Evolutionary conservation across 2,888 invertebrate species (phyloP).

Genomic region (Nomada hirtipes): DNA sequence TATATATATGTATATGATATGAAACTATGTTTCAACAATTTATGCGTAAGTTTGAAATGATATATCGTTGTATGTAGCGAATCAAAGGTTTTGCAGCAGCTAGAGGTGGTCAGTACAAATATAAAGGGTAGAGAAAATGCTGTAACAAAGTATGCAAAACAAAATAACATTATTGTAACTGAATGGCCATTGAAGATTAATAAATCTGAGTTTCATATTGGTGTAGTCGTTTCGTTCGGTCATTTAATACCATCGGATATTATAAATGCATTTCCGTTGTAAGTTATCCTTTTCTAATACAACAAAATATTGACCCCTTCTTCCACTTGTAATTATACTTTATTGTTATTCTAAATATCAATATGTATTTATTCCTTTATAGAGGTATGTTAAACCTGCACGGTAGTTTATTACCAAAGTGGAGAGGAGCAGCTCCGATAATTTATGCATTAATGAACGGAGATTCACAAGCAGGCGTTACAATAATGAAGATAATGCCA

Average conservation of each 20-base stretch:
- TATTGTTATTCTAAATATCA: not conserved
- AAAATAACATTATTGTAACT: slow-evolving; percentile 87
- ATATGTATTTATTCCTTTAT: slow-evolving; percentile 68
- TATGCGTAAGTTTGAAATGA: not conserved
- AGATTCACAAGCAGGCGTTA: slow-evolving; percentile 92
- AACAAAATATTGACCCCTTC: not conserved
- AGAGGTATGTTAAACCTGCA: slow-evolving; percentile 98
- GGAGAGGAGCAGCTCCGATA: slow-evolving; percentile 97
- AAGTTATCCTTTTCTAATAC: slow-evolving; percentile 83
- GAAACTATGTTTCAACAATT: not conserved
- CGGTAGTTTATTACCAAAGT: slow-evolving; percentile 95
- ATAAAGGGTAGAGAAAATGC: slow-evolving; percentile 87
- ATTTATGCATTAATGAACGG: slow-evolving; percentile 93
- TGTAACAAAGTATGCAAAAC: slow-evolving; percentile 89
- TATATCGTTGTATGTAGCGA: slow-evolving; percentile 84
- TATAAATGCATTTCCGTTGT: slow-evolving; percentile 93
- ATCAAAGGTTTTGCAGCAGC: slow-evolving; percentile 85
- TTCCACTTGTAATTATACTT: not conserved
- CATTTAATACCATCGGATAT: slow-evolving; percentile 92
- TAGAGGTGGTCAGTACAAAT: slow-evolving; percentile 90
- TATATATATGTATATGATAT: not conserved
- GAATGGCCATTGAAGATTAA: slow-evolving; percentile 88
- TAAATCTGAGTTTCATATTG: slow-evolving; percentile 90
- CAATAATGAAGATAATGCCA: slow-evolving; percentile 94
- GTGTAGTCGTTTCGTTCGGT: slow-evolving; percentile 97